phyloP scores from a whole-genome alignment of 2,888 invertebrate genomes.

The Aspidiotus destructor region DNA sequence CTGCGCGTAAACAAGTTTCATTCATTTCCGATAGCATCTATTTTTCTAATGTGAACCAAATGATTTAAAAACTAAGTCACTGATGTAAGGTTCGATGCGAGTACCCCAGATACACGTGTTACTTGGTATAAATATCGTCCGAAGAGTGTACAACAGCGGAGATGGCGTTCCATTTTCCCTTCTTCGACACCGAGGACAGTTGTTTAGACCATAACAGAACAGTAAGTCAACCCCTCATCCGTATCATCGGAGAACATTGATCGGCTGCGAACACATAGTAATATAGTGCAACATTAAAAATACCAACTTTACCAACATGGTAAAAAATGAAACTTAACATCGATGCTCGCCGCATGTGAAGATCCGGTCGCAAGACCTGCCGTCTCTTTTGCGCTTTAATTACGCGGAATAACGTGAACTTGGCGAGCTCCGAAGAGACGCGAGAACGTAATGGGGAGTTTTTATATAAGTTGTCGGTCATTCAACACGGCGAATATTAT shows the following conservation, averaged over 20 bases:
- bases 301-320: conserved; percentile 22
- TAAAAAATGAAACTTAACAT: conserved; percentile 21
- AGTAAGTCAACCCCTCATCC: too few relatives aligned
- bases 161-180: too few relatives aligned
- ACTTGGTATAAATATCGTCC: too few relatives aligned
- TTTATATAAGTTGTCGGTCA: conserved; percentile 29
- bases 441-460: conserved; percentile 25
- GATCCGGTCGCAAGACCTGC: conserved; percentile 29
- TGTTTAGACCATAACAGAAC: too few relatives aligned
- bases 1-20: too few relatives aligned
- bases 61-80: too few relatives aligned
- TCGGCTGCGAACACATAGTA: not conserved
- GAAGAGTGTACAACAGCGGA: too few relatives aligned
- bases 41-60: too few relatives aligned
- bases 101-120: too few relatives aligned
- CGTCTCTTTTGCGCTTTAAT: conserved; percentile 29
- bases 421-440: conserved; percentile 12
- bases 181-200: too few relatives aligned
- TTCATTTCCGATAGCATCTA: too few relatives aligned
- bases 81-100: too few relatives aligned
- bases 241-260: not conserved
- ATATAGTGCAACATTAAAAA: conserved; percentile 18
- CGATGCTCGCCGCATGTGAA: conserved; percentile 23
- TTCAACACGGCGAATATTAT: conserved; percentile 20
- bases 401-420: conserved; percentile 23